Base-by-base conservation (phyloP, 37 sponge, comb jelly and placozoan species). In the Hexactinellida sp. region DNA sequence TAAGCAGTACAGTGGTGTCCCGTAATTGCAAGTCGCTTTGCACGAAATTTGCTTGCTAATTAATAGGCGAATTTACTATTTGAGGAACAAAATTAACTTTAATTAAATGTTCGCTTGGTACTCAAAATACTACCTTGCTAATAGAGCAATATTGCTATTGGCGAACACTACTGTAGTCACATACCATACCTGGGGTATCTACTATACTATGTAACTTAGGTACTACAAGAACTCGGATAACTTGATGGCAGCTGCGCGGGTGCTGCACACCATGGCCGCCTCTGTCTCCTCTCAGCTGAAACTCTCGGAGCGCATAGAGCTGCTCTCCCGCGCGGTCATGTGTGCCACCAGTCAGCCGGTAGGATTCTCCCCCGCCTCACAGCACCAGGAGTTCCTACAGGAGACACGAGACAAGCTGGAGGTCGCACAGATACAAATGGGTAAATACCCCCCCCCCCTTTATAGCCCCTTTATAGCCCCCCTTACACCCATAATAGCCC, bases 321-420 rank as follows among this genome's bases (percentile, higher is more conserved):
- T 93, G 84, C 86, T 98, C 24, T 95, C 96, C 1, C 90, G 99
- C 23, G 99, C 96, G 21, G 93, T 98, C 37, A 91, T 98, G 90
- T 93, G 96, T 89, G 99, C 99, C 83, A 95, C 93, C 87, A 92
- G 94, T 55, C 88, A 88, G 36, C 91, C 76, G 16, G 39, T 90
- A 38, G 39, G 76, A n/a, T 63, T 84, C 24, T 93, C 92, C 24
- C 87, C 84, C 0, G 83, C 83, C 37, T 84, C 91, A 38, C 37
- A 38, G 0, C 86, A 85, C 36, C 96, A 96, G 54, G 94, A 95
- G 85, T 91, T 93, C 82, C 89, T 97, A 9, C 95, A 97, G 83
- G 94, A 97, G 37, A 87, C 94, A 32, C 92, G 95, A 86, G 98
- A 97, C 83, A 95, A 93, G 84, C 88, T 97, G 91, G 98, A 97